Evolutionary conservation across 1,140 invertebrate genomes (phyloP).

Genomic region (Zaprionus kolodkinae): DNA sequence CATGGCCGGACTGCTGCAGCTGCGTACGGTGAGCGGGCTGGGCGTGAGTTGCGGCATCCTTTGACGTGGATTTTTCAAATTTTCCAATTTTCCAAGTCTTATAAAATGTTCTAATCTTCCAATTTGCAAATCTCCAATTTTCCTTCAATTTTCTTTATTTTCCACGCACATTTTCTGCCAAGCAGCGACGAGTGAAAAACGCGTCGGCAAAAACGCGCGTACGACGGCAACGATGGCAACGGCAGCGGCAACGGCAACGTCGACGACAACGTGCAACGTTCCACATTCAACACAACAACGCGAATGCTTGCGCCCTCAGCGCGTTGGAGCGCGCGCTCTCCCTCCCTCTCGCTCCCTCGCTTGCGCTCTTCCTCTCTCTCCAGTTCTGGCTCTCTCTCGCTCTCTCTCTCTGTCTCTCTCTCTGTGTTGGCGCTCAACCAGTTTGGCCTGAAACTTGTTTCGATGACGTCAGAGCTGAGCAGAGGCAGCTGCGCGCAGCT

Average conservation of each 20-base stretch:
- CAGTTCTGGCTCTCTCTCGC: not conserved
- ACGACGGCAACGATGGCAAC: constrained; percentile 39
- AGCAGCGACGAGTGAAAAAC: constrained; percentile 47
- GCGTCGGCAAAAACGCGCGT: constrained; percentile 74
- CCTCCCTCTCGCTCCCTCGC: constrained; percentile 7
- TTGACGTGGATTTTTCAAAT: not conserved
- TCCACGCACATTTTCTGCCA: constrained; percentile 30
- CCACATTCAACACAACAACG: constrained; percentile 73
- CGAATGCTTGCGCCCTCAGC: constrained; percentile 37
- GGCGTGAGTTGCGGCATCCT: constrained; percentile 66
- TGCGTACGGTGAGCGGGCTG: constrained; percentile 52
- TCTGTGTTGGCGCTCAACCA: constrained; percentile 15
- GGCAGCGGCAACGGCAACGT: constrained; percentile 42
- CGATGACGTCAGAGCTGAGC: constrained; percentile 59
- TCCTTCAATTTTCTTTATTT: not conserved
- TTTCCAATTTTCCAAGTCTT: not conserved
- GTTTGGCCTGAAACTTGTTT: constrained; percentile 56
- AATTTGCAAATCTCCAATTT: not conserved
- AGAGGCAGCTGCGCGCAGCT: constrained; percentile 45
- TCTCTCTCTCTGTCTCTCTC: constrained; percentile 15
- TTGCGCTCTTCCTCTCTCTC: not conserved
- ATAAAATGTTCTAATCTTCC: not conserved
- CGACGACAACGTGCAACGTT: constrained; percentile 67
- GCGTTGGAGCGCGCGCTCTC: constrained; percentile 17
- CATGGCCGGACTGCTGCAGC: constrained; percentile 71